Evolutionary conservation across 2,888 invertebrate genomes (phyloP), one percentile per base, ranked within the genome.

Genomic region (Polietes domitor): DNA sequence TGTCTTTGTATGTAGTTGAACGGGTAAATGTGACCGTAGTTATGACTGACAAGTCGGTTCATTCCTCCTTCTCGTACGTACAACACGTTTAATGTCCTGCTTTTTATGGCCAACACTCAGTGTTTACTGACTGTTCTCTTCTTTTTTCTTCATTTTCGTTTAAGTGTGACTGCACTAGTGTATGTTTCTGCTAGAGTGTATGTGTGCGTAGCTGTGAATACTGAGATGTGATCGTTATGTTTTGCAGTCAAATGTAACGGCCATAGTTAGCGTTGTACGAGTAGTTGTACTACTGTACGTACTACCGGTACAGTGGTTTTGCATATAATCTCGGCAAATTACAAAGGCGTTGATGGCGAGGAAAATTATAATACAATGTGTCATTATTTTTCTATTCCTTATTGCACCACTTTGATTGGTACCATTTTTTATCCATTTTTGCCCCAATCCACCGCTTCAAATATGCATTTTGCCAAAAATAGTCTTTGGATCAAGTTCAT

Each of bases 21-120:
- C 12, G 2, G 4, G 32, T 32, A 9, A 32, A n/a, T 12, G 58
- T 26, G 4, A 9, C 26, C 12, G 58, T 58, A 1, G 26, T 58
- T 58, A 58, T 24, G 21, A 55, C 58, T 24, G 58, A 58, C 58
- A 58, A 58, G 58, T 5, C 58, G 26, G n/a, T n/a, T n/a, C n/a
- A n/a, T n/a, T n/a, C n/a, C n/a, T n/a, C n/a, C n/a, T n/a, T n/a
- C n/a, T n/a, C 9, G 12, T 32, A 32, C 28, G 24, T 9, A 4
- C n/a, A 32, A 63, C 63, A 1, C 6, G 41, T 65, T 65, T 41
- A 65, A 37, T 41, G 65, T 17, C n/a, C n/a, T 41, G 65, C 21
- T 41, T 65, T 65, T 65, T 65, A 65, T 65, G 65, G 12, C 65
- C 65, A 65, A 65, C 19, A 65, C 37, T 65, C 21, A 26, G 58